Base-by-base conservation (phyloP, 2,797 vertebrate species). In the Mormyrus hasselquistii region DNA sequence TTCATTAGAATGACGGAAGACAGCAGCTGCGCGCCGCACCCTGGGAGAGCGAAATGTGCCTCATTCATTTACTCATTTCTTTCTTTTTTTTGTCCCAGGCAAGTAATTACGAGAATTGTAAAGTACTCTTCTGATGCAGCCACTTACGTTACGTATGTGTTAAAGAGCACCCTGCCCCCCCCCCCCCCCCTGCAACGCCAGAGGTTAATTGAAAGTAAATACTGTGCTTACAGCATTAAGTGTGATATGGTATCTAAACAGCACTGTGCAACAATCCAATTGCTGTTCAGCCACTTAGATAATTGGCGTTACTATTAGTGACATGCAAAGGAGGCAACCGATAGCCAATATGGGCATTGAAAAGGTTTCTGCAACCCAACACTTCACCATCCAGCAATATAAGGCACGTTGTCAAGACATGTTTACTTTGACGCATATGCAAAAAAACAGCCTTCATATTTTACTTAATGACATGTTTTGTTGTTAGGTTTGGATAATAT, bases 1-100 rank as follows among this genome's bases (percentile, higher is more conserved):
- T 88, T 92, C 52, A 90, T 91, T 91, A 84, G 79, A 84, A 73
- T 19, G 49, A 93, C 90, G 88, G 69, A 92, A 91, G 12, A 41
- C 16, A 5, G 57, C 5, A 87, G 44, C 53, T 88, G 59, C 53
- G 47, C 89, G 90, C 93, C 91, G 90, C 89, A 91, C 87, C 29
- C 52, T 38, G 1, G 6, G 50, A 86, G 5, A 57, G 29, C 29
- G 10, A 57, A 34, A n/a, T 1, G 52, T 86, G 85, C 52, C 85
- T 55, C 10, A 14, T 49, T 84, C 76, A 44, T 52, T 83, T 59
- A 87, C 86, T 55, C 22, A 55, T 55, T n/a, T 57, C 2, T 34
- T 34, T 34, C 2, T 91, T 88, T 84, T 49, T 89, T 91, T 89
- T 91, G 34, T 87, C 14, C 90, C 92, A 92, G 87, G 4, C n/a